Evolutionary conservation across 2,888 invertebrate genomes (phyloP).

Genomic region (Pristionchus japonicus): DNA sequence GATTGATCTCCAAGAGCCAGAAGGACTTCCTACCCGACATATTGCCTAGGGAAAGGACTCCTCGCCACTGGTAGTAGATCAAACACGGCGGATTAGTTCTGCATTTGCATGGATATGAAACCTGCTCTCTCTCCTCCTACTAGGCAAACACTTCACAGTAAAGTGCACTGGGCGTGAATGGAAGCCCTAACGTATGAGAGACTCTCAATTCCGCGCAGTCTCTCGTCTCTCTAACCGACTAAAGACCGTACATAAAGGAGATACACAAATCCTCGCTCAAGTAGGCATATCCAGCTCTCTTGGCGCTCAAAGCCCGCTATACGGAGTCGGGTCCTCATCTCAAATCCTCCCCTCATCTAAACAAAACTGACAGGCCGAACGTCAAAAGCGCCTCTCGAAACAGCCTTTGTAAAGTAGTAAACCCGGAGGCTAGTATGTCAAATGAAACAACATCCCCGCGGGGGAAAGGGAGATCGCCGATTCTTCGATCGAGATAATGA

Average conservation of each 20-base stretch:
- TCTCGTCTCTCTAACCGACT: no score
- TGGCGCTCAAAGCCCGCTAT: neutral
- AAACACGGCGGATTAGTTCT: neutral
- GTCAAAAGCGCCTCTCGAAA: neutral
- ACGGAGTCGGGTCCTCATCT: neutral
- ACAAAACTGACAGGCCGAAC: slow-evolving; percentile 25
- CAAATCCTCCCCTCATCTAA: neutral
- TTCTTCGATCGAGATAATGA: slow-evolving; percentile 10
- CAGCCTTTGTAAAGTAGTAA: slow-evolving; percentile 14
- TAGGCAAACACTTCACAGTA: neutral
- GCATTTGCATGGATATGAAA: slow-evolving; percentile 8
- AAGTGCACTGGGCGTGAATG: neutral
- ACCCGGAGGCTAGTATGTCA: neutral
- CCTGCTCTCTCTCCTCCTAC: neutral
- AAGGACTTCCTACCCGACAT: neutral
- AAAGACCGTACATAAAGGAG: neutral
- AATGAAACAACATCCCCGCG: slow-evolving; percentile 19
- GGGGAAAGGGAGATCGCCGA: neutral
- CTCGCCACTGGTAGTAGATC: neutral
- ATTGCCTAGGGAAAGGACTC: neutral
- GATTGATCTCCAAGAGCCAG: neutral
- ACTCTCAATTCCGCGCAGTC: neutral
- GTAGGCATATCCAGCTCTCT: neutral
- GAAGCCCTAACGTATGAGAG: neutral
- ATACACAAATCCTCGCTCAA: neutral